Conservation (phyloP, 2,113 vertebrate genomes). For the Gallinago jamesoni region DNA sequence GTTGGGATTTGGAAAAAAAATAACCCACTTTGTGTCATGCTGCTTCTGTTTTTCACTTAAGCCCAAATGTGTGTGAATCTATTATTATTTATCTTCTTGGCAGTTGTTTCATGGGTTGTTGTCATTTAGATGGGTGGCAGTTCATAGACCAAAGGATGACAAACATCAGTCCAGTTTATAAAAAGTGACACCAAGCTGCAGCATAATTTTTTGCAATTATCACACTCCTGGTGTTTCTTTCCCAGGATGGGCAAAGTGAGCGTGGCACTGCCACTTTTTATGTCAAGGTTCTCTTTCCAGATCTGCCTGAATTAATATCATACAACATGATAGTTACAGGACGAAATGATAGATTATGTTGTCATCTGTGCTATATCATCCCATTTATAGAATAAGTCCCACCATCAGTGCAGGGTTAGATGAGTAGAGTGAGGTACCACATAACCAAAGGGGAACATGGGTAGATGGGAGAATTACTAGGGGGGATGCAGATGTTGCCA, state of each 20-base stretch:
- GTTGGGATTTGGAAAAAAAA: not conserved
- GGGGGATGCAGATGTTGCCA: not conserved
- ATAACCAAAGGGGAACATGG: not conserved
- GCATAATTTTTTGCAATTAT: not conserved
- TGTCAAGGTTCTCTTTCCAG: not conserved
- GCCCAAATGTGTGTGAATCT: not conserved
- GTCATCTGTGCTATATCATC: not conserved
- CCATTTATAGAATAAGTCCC: not conserved
- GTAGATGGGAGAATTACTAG: not conserved
- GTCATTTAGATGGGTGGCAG: not conserved
- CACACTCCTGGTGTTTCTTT: not conserved
- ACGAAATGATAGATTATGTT: constrained; percentile 19
- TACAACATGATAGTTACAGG: not conserved
- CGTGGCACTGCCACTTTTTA: not conserved
- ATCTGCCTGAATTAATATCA: not conserved
- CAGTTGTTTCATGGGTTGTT: not conserved
- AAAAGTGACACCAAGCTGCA: not conserved
- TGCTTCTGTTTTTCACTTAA: not conserved
- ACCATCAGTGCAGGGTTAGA: not conserved
- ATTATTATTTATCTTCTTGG: not conserved
- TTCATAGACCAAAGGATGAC: not conserved
- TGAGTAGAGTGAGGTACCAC: not conserved
- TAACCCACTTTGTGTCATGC: not conserved
- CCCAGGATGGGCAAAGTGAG: not conserved
- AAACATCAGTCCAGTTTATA: not conserved